Evolutionary conservation across 1,140 invertebrate species (phyloP).

Genomic region (Saccostrea echinata): DNA sequence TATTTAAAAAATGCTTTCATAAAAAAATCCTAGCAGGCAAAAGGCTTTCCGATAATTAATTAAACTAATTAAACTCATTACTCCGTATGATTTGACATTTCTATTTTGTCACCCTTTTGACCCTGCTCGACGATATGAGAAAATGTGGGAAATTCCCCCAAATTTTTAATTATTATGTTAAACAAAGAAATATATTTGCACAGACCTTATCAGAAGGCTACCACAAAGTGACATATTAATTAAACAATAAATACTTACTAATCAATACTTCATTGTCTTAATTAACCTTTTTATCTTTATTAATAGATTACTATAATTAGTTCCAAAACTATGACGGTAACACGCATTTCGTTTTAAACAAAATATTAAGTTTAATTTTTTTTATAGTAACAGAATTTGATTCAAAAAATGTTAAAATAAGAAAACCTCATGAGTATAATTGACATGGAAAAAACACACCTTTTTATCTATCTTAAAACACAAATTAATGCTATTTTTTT

Average conservation of each 20-base stretch:
- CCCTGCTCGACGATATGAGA: not conserved
- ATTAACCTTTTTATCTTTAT: constrained; percentile 15
- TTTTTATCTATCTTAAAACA: too few species aligned
- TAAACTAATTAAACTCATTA: not conserved
- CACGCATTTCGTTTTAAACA: not conserved
- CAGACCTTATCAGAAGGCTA: not conserved
- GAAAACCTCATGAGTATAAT: too few species aligned
- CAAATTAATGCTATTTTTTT: too few species aligned
- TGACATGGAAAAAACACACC: too few species aligned
- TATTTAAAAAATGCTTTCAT: not conserved
- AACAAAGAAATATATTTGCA: not conserved
- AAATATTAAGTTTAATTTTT: not conserved
- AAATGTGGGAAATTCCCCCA: constrained; percentile 21
- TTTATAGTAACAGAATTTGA: not conserved
- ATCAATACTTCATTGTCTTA: constrained; percentile 18
- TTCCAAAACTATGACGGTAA: not conserved
- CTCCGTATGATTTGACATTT: not conserved
- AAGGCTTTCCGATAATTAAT: not conserved
- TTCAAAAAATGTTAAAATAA: too few species aligned
- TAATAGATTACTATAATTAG: constrained; percentile 15
- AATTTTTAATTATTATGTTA: not conserved
- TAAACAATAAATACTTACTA: not conserved
- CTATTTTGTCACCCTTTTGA: not conserved
- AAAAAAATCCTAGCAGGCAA: too few species aligned
- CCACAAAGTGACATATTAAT: constrained; percentile 16